Conservation (phyloP, 2,888 invertebrate species). For the Meiosimyza platycephala region DNA sequence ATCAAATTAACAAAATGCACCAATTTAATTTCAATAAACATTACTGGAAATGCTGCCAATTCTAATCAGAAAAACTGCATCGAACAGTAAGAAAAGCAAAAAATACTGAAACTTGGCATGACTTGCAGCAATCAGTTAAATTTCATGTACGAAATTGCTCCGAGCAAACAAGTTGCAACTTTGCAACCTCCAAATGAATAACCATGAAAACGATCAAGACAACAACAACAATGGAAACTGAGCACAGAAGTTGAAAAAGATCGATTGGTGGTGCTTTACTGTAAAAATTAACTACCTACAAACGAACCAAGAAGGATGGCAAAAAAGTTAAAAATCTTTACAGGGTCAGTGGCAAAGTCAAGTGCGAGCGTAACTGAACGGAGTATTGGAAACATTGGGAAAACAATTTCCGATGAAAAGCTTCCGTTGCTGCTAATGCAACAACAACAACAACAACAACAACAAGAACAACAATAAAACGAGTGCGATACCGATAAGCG, state of each 20-base stretch:
- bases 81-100: neutral
- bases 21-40: constrained; percentile 34
- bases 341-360: constrained; percentile 33
- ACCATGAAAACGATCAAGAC: constrained; percentile 23
- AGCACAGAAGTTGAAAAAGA: constrained; percentile 27
- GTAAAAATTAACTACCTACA: neutral
- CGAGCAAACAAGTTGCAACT: constrained; percentile 17
- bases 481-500: constrained; percentile 41
- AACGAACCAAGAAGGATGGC: neutral
- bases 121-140: constrained; percentile 25
- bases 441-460: too few relatives aligned
- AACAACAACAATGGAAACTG: neutral
- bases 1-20: neutral
- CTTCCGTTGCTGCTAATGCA: constrained; percentile 29
- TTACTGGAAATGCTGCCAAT: neutral
- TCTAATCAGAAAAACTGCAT: constrained; percentile 14
- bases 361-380: constrained; percentile 15
- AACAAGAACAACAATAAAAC: constrained; percentile 52
- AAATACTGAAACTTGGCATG: constrained; percentile 5
- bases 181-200: constrained; percentile 1
- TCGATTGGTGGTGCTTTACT: constrained; percentile 17
- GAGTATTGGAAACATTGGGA: constrained; percentile 55
- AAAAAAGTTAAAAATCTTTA: constrained; percentile 14
- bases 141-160: constrained; percentile 9
- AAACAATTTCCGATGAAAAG: constrained; percentile 41